Percentiles rank a stretch among this genome's conserved stretches.
These are phyloP conservation scores for Drosophila sechellia DNA, from an alignment of 1,140 invertebrate genomes.

Conservation along the genomic window DNA sequence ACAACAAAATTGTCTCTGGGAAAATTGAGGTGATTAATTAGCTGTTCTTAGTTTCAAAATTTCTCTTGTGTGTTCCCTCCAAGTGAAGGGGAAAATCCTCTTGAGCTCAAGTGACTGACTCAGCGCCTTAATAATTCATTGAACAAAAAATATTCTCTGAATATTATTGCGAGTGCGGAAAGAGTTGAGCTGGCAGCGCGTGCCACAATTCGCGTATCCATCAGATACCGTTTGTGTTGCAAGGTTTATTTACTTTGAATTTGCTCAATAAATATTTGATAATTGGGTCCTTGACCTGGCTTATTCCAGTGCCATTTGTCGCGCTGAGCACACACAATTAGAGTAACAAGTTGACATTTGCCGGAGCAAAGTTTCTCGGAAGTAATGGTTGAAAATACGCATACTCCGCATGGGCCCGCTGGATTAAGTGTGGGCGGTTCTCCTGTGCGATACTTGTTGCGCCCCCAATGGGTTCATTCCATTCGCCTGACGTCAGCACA, in stretches of 20 bases:
- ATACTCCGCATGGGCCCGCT: slow-evolving; percentile 39
- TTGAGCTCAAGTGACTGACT: slow-evolving; percentile 63
- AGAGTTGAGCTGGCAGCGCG: slow-evolving; percentile 33
- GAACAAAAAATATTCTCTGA: no score
- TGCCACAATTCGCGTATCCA: slow-evolving; percentile 38
- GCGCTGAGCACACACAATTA: slow-evolving; percentile 46
- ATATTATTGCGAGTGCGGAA: slow-evolving; percentile 2
- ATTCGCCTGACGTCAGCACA: slow-evolving; percentile 60
- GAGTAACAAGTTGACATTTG: slow-evolving; percentile 48
- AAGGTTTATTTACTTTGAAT: slow-evolving; percentile 60
- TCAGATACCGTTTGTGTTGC: slow-evolving; percentile 33
- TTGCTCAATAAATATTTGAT: slow-evolving; percentile 69
- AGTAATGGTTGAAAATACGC: slow-evolving; percentile 27
- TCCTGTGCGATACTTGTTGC: slow-evolving; percentile 62
- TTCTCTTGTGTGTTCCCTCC: slow-evolving; percentile 4
- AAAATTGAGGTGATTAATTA: slow-evolving; percentile 68
- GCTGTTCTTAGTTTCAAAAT: slow-evolving; percentile 34
- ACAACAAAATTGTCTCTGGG: slow-evolving; percentile 38
- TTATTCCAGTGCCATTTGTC: slow-evolving; percentile 14
- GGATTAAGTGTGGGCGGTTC: slow-evolving; percentile 13
- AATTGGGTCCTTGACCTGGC: slow-evolving; percentile 60
- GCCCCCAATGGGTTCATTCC: not conserved
- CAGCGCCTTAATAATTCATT: slow-evolving; percentile 69
- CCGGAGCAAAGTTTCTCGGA: not conserved
- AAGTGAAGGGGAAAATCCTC: slow-evolving; percentile 65